Evolutionary conservation across 2,797 vertebrate species (phyloP).

Genomic region (Odontamblyopus lacepedii): DNA sequence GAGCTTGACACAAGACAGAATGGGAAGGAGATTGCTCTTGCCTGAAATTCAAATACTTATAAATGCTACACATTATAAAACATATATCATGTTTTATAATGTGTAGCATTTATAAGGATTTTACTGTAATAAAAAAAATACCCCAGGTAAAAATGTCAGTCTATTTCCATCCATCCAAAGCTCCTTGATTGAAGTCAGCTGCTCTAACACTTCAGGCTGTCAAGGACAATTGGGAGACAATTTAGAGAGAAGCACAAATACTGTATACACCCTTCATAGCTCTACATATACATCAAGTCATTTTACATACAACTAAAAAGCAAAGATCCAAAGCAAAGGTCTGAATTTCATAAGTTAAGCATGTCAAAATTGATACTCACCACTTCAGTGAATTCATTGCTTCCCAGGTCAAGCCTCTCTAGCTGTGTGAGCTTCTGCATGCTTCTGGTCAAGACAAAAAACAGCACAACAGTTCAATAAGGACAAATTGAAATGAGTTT

Average conservation of each 20-base stretch:
- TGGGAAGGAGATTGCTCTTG: neutral
- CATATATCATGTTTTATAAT: neutral
- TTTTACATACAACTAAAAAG: neutral
- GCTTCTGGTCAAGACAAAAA: constrained; percentile 81
- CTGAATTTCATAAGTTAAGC: constrained; percentile 32
- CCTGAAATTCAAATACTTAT: neutral
- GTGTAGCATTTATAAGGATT: too few species aligned
- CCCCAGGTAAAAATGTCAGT: constrained; percentile 93
- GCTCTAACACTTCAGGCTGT: constrained; percentile 98
- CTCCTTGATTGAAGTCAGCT: constrained; percentile 92
- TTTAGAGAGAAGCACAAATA: constrained; percentile 11
- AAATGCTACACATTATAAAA: neutral
- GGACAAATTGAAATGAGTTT: neutral
- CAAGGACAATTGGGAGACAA: constrained; percentile 8
- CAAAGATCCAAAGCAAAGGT: constrained; percentile 7
- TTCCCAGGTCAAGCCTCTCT: constrained; percentile 97
- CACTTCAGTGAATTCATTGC: constrained; percentile 99
- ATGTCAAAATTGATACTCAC: constrained; percentile 78
- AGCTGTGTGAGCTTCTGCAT: constrained; percentile 97
- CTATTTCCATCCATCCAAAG: constrained; percentile 98
- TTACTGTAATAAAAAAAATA: constrained; percentile 56
- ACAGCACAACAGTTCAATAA: constrained; percentile 32
- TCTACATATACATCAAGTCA: neutral
- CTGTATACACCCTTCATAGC: neutral
- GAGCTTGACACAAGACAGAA: too few species aligned